Base-by-base conservation (phyloP, 2,888 invertebrate species). In the Polydesmus complanatus region DNA sequence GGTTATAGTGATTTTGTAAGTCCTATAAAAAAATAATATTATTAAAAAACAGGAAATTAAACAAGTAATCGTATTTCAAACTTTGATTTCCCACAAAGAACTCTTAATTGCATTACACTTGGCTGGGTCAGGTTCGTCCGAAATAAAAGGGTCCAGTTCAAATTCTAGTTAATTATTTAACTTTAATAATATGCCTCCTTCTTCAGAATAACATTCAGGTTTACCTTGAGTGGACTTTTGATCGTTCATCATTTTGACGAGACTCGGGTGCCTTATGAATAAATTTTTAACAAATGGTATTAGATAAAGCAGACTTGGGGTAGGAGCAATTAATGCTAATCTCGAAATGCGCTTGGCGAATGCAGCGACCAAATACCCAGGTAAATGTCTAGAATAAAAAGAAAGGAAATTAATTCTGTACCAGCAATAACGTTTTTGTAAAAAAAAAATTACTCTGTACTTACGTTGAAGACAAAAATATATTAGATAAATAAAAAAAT, bases 391-490 rank as follows among this genome's bases (percentile, higher is more conserved):
- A 74, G 0, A 74, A 52, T 11, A 19, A 19, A 14, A 19, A 11
- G 19, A 14, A 52, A 52, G n/a, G n/a, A n/a, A n/a, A n/a, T n/a
- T n/a, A n/a, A n/a, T n/a, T n/a, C n/a, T n/a, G n/a, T n/a, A n/a
- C 14, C 14, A 37, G 14, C 14, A 37, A 23, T 27, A 56, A 22
- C 27, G 27, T 22, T 59, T 5, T 48, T 2, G 18, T 54, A 14
- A 53, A 56, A 27, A 55, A 49, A 60, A 49, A 50, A 58, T 52
- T 54, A 52, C 60, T 52, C 25, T 54, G 18, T 14, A 78, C 85
- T 83, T 74, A 88, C 83, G 91, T 89, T 54, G 96, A 97, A 63
- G 88, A 86, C 25, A 97, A 79, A 74, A 97, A 96, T 64, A 92
- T 79, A 72, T 96, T 90, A 0, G 90, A 81, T 62, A 96, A 79